These are phyloP conservation scores for Hippopotamus amphibius DNA, from an alignment of 2,113 vertebrate genomes.

Conservation along the genomic window DNA sequence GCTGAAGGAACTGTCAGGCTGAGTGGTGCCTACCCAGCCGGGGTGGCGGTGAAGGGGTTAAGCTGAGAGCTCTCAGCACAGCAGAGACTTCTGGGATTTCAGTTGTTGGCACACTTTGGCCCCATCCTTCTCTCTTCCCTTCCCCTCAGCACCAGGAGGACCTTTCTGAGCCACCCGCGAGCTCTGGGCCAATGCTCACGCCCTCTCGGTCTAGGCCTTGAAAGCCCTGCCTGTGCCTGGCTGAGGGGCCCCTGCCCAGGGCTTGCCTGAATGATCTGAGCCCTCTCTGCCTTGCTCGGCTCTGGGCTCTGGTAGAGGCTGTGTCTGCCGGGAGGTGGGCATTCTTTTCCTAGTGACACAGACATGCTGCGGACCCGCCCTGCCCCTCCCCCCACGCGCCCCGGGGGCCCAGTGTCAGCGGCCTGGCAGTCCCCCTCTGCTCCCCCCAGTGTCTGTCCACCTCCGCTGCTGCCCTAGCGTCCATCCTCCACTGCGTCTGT, in stretches of 20 bases:
- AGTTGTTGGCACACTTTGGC: no score
- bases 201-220: background rate
- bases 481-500: background rate
- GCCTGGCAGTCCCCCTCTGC: no score
- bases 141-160: no score
- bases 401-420: background rate
- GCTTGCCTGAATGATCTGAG: background rate
- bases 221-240: background rate
- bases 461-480: background rate
- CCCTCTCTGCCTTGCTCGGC: background rate
- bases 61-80: no score
- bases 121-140: background rate
- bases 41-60: background rate
- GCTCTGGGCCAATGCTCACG: fast-evolving
- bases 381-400: background rate
- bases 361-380: background rate
- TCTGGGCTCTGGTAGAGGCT: background rate
- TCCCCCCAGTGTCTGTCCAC: background rate
- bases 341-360: background rate
- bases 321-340: background rate
- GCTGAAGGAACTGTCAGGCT: background rate
- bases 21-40: background rate
- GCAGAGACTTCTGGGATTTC: background rate
- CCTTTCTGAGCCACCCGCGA: background rate
- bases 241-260: background rate